Evolutionary conservation across 2,113 vertebrate genomes (phyloP).

Genomic region (Piaya cayana): DNA sequence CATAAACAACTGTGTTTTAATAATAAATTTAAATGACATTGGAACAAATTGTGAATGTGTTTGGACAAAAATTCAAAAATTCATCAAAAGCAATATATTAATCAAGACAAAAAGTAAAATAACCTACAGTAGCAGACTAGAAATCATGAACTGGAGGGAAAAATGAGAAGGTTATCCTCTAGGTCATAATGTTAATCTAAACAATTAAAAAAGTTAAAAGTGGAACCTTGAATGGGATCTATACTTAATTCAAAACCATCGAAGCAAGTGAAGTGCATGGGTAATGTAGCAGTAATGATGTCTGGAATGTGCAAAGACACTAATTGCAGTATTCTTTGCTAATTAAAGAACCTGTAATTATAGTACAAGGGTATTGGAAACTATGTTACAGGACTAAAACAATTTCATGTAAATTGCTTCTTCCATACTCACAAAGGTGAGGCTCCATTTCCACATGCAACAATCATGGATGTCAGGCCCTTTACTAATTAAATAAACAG

Average conservation of each 20-base stretch:
- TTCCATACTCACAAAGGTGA: not conserved
- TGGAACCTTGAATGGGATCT: slow-evolving; percentile 62
- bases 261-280: slow-evolving; percentile 28
- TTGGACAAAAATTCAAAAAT: not conserved
- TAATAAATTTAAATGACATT: slow-evolving; percentile 29
- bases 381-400: not conserved
- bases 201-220: slow-evolving; percentile 47
- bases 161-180: not conserved
- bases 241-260: slow-evolving; percentile 59
- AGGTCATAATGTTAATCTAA: slow-evolving; percentile 56
- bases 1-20: not conserved
- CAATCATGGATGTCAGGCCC: not conserved
- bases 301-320: slow-evolving; percentile 16
- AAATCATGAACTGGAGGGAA: not conserved
- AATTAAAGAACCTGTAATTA: slow-evolving; percentile 66
- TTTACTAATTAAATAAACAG: not conserved
- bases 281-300: slow-evolving; percentile 53
- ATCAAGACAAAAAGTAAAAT: not conserved
- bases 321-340: slow-evolving; percentile 59
- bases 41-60: not conserved
- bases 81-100: not conserved
- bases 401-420: not conserved
- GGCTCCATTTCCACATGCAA: not conserved
- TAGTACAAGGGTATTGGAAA: not conserved
- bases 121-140: not conserved